phyloP scores from a whole-genome alignment of 2,888 invertebrate species.

The Agriopis marginaria region DNA sequence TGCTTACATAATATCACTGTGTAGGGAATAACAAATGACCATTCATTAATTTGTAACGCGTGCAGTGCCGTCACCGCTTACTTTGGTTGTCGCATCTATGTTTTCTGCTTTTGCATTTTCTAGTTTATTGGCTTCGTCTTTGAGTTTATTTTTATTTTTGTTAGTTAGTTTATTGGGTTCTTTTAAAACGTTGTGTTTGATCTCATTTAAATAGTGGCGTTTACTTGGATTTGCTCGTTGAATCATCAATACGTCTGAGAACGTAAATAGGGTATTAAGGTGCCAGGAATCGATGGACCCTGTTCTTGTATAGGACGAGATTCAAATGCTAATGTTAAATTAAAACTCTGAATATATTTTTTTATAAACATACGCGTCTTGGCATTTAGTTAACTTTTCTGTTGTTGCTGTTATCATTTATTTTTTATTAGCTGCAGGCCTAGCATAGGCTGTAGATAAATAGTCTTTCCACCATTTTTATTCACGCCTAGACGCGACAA shows the following conservation, averaged over 20 bases:
- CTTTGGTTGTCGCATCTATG: constrained; percentile 56
- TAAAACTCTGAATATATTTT: constrained; percentile 24
- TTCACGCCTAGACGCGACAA: too few relatives aligned
- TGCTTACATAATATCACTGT: constrained; percentile 65
- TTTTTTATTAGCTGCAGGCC: too few relatives aligned
- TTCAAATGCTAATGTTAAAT: constrained; percentile 37
- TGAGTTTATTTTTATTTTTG: constrained; percentile 33
- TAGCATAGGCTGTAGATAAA: too few relatives aligned
- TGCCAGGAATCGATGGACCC: constrained; percentile 38
- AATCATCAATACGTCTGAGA: constrained; percentile 59
- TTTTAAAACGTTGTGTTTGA: constrained; percentile 33
- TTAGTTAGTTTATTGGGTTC: constrained; percentile 21
- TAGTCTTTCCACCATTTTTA: too few relatives aligned
- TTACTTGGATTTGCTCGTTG: constrained; percentile 63
- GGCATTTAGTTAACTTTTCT: background rate
- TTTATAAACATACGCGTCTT: background rate
- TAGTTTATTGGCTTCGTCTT: constrained; percentile 31
- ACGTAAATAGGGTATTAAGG: constrained; percentile 49
- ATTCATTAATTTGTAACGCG: constrained; percentile 65
- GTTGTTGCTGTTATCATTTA: background rate
- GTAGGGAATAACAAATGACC: constrained; percentile 62
- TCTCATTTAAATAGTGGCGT: constrained; percentile 60
- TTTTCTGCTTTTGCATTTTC: constrained; percentile 24
- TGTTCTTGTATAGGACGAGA: constrained; percentile 23
- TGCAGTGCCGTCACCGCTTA: constrained; percentile 59